Evolutionary conservation across 2,113 vertebrate species (phyloP).

Genomic region (Leptosomus discolor): DNA sequence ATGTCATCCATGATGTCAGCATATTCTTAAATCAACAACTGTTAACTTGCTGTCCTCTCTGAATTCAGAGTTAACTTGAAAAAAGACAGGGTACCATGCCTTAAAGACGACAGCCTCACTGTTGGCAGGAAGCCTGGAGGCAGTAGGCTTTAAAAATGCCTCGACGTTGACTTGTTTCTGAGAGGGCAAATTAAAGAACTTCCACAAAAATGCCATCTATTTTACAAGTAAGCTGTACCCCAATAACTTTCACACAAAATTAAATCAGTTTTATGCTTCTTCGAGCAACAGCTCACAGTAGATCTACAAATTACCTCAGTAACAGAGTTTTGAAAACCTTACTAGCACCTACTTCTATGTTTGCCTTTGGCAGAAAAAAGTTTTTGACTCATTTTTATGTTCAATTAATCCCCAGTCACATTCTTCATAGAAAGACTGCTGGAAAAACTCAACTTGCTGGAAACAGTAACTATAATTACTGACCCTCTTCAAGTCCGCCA

Average conservation of each 20-base stretch:
- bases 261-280: neutral
- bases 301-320: neutral
- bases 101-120: neutral
- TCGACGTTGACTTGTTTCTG: neutral
- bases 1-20: neutral
- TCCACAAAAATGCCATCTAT: neutral
- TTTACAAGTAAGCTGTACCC: neutral
- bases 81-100: neutral
- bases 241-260: neutral
- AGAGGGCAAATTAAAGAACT: neutral
- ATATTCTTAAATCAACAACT: neutral
- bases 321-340: conserved; percentile 8
- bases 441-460: conserved; percentile 61
- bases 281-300: neutral
- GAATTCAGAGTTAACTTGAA: neutral
- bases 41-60: neutral
- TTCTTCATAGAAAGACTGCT: conserved; percentile 42
- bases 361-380: conserved; percentile 19
- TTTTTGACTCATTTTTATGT: conserved; percentile 6
- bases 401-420: conserved; percentile 43
- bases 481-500: conserved; percentile 30
- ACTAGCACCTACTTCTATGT: neutral
- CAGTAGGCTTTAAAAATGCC: neutral
- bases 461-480: conserved; percentile 51
- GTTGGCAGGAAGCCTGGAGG: neutral